Conservation (phyloP, 2,888 invertebrate species). For the Clistopyga incitator region DNA sequence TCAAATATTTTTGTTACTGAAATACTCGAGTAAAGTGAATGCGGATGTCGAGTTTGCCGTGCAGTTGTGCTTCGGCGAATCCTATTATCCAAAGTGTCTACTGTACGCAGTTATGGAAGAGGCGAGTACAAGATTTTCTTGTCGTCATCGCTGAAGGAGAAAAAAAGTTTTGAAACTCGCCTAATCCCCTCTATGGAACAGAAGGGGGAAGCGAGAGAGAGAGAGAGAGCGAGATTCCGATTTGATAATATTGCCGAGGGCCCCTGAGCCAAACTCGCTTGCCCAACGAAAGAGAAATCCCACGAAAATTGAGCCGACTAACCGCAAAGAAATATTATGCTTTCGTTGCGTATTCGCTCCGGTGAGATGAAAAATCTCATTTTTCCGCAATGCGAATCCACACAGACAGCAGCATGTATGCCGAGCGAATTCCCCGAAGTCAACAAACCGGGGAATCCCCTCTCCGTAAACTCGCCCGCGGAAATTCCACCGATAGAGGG, state of each 20-base stretch:
- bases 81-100: not conserved
- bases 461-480: not conserved
- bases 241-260: slow-evolving; percentile 3
- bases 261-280: not conserved
- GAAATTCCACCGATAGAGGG: slow-evolving; percentile 29
- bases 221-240: not conserved
- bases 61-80: not conserved
- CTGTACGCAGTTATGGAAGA: not conserved
- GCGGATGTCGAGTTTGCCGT: not conserved
- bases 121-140: not conserved
- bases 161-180: not conserved
- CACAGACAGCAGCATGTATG: not conserved
- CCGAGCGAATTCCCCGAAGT: slow-evolving; percentile 44
- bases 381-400: slow-evolving; percentile 9
- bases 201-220: too few species aligned
- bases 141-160: not conserved
- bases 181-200: not conserved
- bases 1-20: slow-evolving; percentile 2
- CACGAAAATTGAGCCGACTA: slow-evolving; percentile 25
- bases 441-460: slow-evolving; percentile 40
- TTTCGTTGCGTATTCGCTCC: slow-evolving; percentile 26
- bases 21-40: slow-evolving; percentile 15
- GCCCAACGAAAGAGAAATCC: slow-evolving; percentile 20
- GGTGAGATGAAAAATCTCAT: slow-evolving; percentile 41
- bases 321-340: slow-evolving; percentile 30